Percentiles rank a stretch among this genome's conserved stretches.
phyloP scores from a whole-genome alignment of 2,797 vertebrate species.

The Leuciscus waleckii region DNA sequence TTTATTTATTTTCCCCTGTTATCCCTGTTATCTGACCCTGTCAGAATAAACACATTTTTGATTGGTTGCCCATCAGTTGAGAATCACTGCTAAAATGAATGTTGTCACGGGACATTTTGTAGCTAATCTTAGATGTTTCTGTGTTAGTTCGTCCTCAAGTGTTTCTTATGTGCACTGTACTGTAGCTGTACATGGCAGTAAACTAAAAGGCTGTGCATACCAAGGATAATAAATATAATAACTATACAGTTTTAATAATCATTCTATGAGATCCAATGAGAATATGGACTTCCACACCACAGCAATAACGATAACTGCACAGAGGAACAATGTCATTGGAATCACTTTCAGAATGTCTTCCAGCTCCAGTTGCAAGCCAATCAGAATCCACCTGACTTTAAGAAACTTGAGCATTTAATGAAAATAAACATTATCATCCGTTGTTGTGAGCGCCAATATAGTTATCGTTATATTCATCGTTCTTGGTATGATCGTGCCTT shows the following conservation, averaged over 20 bases:
- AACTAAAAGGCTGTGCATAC: background rate
- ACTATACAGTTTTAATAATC: background rate
- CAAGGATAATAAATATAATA: background rate
- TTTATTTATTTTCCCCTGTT: no score
- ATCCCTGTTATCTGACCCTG: no score
- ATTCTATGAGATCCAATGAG: background rate
- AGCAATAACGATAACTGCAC: background rate
- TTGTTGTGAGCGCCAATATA: background rate
- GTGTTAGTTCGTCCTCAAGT: background rate
- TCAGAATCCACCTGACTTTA: background rate
- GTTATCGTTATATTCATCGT: background rate
- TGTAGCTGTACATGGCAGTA: background rate
- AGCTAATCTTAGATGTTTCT: background rate
- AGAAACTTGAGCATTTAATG: background rate
- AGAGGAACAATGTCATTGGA: background rate
- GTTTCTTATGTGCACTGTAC: no score
- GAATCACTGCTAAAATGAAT: background rate
- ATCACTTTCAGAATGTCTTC: background rate
- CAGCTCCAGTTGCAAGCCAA: background rate
- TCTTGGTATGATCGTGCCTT: background rate
- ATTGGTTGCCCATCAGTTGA: background rate
- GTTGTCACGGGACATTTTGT: background rate
- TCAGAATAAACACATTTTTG: background rate
- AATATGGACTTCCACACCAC: background rate
- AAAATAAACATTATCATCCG: background rate